Evolutionary conservation across 2,888 invertebrate species (phyloP).

Genomic region (Carpatolechia fugitivella): DNA sequence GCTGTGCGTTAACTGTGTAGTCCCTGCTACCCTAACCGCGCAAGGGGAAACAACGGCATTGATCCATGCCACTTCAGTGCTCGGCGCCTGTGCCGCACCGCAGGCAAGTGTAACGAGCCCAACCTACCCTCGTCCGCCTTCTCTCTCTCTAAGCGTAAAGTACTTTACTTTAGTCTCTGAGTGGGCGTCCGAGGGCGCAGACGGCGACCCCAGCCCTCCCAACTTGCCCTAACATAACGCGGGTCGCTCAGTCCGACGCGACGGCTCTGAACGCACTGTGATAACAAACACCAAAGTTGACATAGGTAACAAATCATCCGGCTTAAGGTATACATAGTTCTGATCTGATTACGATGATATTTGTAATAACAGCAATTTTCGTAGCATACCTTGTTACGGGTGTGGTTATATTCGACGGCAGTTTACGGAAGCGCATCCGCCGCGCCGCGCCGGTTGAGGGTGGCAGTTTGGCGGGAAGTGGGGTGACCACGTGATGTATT

Average conservation of each 20-base stretch:
- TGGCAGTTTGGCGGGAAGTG: conserved; percentile 23
- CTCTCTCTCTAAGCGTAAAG: conserved; percentile 40
- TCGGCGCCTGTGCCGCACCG: conserved; percentile 39
- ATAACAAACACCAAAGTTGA: conserved; percentile 48
- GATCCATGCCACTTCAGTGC: not conserved
- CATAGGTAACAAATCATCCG: conserved; percentile 16
- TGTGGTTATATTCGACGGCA: conserved; percentile 53
- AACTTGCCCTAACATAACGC: conserved; percentile 29
- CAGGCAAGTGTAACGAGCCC: conserved; percentile 40
- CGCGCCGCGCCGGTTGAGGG: conserved; percentile 25
- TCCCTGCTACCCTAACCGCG: not conserved
- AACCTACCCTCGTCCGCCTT: conserved; percentile 39
- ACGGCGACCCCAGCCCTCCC: conserved; percentile 52
- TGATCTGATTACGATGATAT: not conserved
- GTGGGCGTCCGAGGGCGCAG: conserved; percentile 59
- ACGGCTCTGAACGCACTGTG: conserved; percentile 39
- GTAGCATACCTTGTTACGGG: conserved; percentile 31
- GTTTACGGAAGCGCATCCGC: conserved; percentile 35
- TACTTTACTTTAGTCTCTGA: conserved; percentile 50
- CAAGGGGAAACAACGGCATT: not conserved
- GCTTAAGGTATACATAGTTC: not conserved
- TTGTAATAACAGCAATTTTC: not conserved
- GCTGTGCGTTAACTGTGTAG: not conserved
- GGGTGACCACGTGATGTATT: conserved; percentile 39
- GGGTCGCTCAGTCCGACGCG: conserved; percentile 22